Percentiles rank a stretch among this genome's conserved stretches.
phyloP scores from a whole-genome alignment of 1,140 invertebrate genomes.

The Stenopsyche tienmushanensis region DNA sequence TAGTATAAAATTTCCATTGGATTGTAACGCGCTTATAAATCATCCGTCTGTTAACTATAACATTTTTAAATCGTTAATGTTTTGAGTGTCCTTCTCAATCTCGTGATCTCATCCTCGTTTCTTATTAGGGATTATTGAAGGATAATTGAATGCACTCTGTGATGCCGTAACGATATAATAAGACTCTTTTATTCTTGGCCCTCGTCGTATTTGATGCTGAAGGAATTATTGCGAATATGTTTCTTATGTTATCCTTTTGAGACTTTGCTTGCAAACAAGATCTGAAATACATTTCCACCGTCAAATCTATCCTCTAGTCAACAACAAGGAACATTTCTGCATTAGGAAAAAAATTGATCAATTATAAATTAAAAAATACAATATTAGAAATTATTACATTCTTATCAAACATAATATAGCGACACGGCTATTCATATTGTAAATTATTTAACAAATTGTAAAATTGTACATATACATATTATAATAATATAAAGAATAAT shows the following conservation, averaged over 20 bases:
- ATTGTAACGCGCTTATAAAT: no score
- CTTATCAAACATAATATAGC: background rate
- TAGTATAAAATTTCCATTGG: no score
- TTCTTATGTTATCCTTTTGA: no score
- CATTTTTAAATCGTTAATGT: no score
- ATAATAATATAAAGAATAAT: conserved; percentile 37
- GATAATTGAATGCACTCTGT: conserved; percentile 34
- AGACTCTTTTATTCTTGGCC: no score
- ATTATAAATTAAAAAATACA: no score
- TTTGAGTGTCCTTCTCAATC: conserved; percentile 39
- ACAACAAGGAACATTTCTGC: conserved; percentile 33
- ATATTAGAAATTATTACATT: background rate
- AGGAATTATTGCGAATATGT: no score
- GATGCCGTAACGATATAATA: conserved; percentile 11
- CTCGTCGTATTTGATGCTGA: no score
- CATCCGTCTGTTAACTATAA: no score
- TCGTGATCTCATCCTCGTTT: conserved; percentile 40
- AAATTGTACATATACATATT: conserved; percentile 43
- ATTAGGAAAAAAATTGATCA: conserved; percentile 26
- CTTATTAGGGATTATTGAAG: conserved; percentile 40
- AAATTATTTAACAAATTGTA: conserved; percentile 42
- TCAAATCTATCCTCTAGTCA: conserved; percentile 39
- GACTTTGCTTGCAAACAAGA: no score
- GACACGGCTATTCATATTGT: conserved; percentile 25
- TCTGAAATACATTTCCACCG: conserved; percentile 1